phyloP scores from a whole-genome alignment of 2,113 vertebrate species.

The Agapornis roseicollis region DNA sequence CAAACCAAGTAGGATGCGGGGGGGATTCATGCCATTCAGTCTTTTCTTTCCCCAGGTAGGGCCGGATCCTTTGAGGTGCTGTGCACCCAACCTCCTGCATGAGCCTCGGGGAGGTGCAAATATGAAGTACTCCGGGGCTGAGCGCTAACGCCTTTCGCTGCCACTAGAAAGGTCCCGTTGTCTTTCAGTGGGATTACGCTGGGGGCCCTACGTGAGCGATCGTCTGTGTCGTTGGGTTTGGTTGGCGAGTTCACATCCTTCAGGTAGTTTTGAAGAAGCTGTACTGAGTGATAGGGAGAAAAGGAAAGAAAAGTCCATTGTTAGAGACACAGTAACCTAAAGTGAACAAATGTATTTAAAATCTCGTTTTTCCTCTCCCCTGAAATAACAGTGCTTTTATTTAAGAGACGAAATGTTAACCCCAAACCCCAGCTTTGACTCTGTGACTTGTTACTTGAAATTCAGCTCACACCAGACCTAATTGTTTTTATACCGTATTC shows the following conservation, averaged over 20 bases:
- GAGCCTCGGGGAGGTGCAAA: neutral
- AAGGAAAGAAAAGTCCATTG: constrained; percentile 32
- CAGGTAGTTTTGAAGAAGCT: constrained; percentile 53
- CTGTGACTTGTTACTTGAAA: constrained; percentile 61
- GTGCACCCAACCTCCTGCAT: constrained; percentile 43
- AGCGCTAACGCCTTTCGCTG: neutral
- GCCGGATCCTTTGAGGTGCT: constrained; percentile 44
- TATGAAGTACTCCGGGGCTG: neutral
- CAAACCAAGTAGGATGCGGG: constrained; percentile 55
- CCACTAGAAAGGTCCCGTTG: neutral
- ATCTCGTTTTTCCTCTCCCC: constrained; percentile 29
- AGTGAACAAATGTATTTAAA: constrained; percentile 28
- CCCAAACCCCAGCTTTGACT: constrained; percentile 53
- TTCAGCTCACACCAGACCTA: constrained; percentile 68
- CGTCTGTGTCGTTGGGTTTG: neutral
- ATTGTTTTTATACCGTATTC: constrained; percentile 72
- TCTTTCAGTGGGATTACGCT: neutral
- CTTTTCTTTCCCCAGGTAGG: constrained; percentile 62
- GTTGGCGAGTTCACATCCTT: constrained; percentile 38
- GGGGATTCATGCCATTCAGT: constrained; percentile 15
- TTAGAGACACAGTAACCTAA: constrained; percentile 29
- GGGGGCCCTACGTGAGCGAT: neutral
- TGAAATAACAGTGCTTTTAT: constrained; percentile 49
- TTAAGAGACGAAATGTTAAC: constrained; percentile 42
- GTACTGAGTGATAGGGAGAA: constrained; percentile 19